Percentiles rank a stretch among this genome's conserved stretches.
phyloP scores from a whole-genome alignment of 2,113 vertebrate genomes.

The Uropsilus gracilis region DNA sequence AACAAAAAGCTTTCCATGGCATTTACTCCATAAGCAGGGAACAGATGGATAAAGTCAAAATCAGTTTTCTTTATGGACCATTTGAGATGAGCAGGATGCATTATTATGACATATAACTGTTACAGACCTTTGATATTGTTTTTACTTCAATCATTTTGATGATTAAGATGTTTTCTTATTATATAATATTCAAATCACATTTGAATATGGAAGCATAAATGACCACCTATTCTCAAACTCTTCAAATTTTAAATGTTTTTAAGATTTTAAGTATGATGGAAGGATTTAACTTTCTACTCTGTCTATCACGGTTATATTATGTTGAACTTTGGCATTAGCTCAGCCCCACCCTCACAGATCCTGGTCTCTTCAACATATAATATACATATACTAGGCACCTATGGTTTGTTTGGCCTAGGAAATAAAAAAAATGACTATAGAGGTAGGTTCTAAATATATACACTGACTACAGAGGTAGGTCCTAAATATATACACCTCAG shows the following conservation, averaged over 20 bases:
- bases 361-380: neutral
- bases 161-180: constrained; percentile 52
- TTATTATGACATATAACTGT: constrained; percentile 33
- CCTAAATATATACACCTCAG: constrained; percentile 6
- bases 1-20: constrained; percentile 64
- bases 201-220: constrained; percentile 32
- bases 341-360: neutral
- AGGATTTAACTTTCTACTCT: constrained; percentile 40
- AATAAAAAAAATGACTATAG: neutral
- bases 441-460: neutral
- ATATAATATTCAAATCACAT: too few relatives aligned
- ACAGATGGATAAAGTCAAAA: constrained; percentile 42
- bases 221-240: neutral
- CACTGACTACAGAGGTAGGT: neutral
- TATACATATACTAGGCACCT: neutral
- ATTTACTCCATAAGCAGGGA: constrained; percentile 20
- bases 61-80: constrained; percentile 50
- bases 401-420: constrained; percentile 9
- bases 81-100: constrained; percentile 27
- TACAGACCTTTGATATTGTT: constrained; percentile 28
- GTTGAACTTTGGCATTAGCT: constrained; percentile 7
- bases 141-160: constrained; percentile 42
- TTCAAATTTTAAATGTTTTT: constrained; percentile 29
- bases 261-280: constrained; percentile 18
- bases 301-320: neutral